These are phyloP conservation scores for Ameiurus melas DNA, from an alignment of 2,113 vertebrate species.

Conservation along the genomic window DNA sequence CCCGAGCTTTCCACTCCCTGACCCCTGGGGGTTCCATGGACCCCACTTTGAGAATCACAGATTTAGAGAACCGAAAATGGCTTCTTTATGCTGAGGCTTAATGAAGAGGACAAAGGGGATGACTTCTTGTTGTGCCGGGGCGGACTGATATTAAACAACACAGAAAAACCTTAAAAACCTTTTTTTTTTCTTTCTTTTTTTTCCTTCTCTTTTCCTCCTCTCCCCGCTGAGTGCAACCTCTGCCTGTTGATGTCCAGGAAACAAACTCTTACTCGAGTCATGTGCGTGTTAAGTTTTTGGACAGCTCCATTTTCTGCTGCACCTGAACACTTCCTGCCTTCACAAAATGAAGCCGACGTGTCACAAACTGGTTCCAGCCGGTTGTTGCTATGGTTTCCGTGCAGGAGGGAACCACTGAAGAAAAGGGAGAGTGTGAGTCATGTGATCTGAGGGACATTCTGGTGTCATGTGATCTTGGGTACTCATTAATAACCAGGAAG, in stretches of 20 bases:
- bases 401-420: constrained; percentile 77
- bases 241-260: constrained; percentile 63
- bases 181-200: neutral
- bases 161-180: neutral
- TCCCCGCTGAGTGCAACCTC: neutral
- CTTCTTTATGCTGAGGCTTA: constrained; percentile 2
- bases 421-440: constrained; percentile 78
- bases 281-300: constrained; percentile 66
- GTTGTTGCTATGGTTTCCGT: constrained; percentile 88
- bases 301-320: constrained; percentile 81
- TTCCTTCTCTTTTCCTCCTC: too few relatives aligned
- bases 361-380: constrained; percentile 86
- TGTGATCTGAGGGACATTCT: constrained; percentile 80
- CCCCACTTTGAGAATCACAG: neutral
- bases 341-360: constrained; percentile 88
- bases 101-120: constrained; percentile 45
- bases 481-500: constrained; percentile 74
- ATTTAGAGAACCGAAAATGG: neutral
- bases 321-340: constrained; percentile 84
- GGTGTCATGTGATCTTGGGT: constrained; percentile 79
- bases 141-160: constrained; percentile 15
- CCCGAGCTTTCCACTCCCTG: neutral
- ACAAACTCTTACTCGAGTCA: constrained; percentile 45
- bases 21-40: neutral
- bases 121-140: constrained; percentile 25